Evolutionary conservation across 2,888 invertebrate genomes (phyloP).

Genomic region (Monochamus alternatus): DNA sequence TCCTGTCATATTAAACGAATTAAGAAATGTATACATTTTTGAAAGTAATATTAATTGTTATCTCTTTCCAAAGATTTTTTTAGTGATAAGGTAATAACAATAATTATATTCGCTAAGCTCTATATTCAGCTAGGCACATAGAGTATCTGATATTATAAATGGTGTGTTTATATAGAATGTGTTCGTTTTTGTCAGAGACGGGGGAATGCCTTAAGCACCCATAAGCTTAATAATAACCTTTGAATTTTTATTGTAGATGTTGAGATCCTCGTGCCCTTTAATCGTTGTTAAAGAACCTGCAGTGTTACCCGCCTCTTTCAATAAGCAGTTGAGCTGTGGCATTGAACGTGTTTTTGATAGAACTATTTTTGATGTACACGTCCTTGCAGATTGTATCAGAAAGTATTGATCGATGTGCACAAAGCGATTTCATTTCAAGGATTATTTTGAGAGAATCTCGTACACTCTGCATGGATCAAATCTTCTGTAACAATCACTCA

Average conservation of each 20-base stretch:
- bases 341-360: constrained; percentile 67
- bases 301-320: constrained; percentile 67
- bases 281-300: constrained; percentile 63
- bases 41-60: constrained; percentile 70
- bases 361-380: constrained; percentile 66
- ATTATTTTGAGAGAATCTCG: constrained; percentile 38
- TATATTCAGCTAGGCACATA: constrained; percentile 66
- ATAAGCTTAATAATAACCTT: constrained; percentile 60
- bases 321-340: constrained; percentile 68
- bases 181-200: constrained; percentile 53
- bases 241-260: constrained; percentile 65
- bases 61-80: constrained; percentile 72
- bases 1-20: constrained; percentile 73
- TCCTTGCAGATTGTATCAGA: constrained; percentile 54
- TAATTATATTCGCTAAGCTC: constrained; percentile 65
- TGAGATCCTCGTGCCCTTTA: constrained; percentile 64
- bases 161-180: constrained; percentile 56
- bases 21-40: constrained; percentile 71
- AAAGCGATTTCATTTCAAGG: constrained; percentile 44
- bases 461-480: constrained; percentile 57
- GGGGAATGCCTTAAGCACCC: constrained; percentile 53
- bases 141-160: constrained; percentile 55
- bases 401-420: constrained; percentile 37
- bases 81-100: constrained; percentile 68
- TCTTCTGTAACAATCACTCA: constrained; percentile 67